These are phyloP conservation scores for Drosophila mettleri DNA, from an alignment of 2,888 invertebrate genomes.

Conservation along the genomic window DNA sequence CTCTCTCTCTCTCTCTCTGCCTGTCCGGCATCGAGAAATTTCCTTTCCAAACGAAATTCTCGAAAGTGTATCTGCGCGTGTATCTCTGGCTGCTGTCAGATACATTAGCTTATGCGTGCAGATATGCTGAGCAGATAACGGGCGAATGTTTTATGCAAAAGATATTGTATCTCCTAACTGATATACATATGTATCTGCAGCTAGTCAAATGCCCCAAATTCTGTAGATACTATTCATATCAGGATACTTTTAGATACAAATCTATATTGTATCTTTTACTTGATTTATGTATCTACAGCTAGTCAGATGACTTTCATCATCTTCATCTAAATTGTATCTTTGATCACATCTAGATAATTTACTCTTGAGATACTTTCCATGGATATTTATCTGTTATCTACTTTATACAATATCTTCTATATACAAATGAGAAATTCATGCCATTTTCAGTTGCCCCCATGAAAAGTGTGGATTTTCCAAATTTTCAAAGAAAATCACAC, in stretches of 20 bases:
- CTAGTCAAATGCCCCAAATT: not conserved
- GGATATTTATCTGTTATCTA: not conserved
- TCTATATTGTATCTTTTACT: not conserved
- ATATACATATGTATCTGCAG: not conserved
- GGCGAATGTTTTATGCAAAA: constrained; percentile 15
- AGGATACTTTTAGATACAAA: not conserved
- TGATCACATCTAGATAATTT: not conserved
- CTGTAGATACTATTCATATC: not conserved
- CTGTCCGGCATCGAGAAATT: constrained; percentile 42
- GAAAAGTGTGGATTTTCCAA: no score
- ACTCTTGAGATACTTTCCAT: not conserved
- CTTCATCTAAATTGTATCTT: not conserved
- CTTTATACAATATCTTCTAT: not conserved
- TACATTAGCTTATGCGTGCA: constrained; percentile 59
- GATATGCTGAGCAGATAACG: constrained; percentile 54
- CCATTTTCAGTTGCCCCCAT: not conserved
- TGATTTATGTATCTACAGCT: not conserved
- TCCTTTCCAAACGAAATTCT: constrained; percentile 65
- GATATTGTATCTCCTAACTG: constrained; percentile 1
- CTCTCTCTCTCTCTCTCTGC: not conserved
- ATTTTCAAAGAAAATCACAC: constrained; percentile 48
- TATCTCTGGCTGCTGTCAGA: constrained; percentile 46
- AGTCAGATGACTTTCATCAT: not conserved
- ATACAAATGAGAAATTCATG: not conserved
- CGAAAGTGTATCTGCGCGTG: constrained; percentile 23